Conservation (phyloP, 2,113 vertebrate species). For the Ploceus nigricollis region DNA sequence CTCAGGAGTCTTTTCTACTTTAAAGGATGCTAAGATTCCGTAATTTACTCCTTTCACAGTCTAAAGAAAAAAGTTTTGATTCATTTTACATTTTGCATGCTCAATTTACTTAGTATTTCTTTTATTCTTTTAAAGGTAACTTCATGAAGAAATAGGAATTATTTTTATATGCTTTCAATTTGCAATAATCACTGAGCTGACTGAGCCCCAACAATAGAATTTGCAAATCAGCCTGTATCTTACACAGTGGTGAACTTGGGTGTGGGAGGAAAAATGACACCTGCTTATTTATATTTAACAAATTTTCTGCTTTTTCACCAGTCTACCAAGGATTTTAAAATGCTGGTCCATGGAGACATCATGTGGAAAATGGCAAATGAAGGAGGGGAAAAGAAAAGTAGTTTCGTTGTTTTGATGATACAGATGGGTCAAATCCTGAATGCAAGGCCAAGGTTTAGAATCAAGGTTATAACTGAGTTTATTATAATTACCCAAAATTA, state of each 20-base stretch:
- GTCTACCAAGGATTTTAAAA: neutral
- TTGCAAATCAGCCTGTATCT: neutral
- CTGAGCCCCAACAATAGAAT: neutral
- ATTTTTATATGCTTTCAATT: neutral
- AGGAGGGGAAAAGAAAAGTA: neutral
- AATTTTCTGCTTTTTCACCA: neutral
- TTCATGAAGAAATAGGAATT: neutral
- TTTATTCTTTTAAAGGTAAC: neutral
- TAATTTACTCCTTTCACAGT: neutral
- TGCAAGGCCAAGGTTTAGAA: neutral
- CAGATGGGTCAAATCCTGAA: neutral
- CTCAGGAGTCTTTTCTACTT: neutral
- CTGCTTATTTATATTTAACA: neutral
- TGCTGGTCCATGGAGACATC: neutral
- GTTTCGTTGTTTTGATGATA: neutral
- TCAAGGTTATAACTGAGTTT: neutral
- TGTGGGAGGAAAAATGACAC: neutral
- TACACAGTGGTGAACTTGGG: neutral
- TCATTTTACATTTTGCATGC: neutral
- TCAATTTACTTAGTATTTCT: neutral
- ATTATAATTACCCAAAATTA: neutral
- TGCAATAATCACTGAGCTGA: neutral
- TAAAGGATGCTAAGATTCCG: neutral
- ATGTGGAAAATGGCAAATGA: neutral
- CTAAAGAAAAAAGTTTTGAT: neutral